Evolutionary conservation across 2,797 vertebrate genomes (phyloP), one percentile per base, ranked within the genome.

Genomic region (Neosilurus mollespiculum): DNA sequence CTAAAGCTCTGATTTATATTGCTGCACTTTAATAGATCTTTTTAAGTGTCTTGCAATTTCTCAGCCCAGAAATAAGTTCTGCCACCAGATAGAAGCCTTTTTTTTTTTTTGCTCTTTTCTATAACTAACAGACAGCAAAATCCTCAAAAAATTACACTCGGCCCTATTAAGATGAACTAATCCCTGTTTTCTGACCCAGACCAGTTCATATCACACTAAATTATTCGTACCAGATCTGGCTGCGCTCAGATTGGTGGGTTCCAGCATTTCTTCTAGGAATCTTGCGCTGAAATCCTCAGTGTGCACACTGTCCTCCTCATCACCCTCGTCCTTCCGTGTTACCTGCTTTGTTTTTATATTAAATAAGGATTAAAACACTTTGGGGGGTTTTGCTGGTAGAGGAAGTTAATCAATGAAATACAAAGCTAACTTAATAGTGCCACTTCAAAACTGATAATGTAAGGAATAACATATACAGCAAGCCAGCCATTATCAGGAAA

Each of bases 221-320:
- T 15, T 0, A 24, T 51, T 15, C 49, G 0, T 73, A 61, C 79
- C 53, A 20, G 58, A 80, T 59, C 77, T 82, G 61, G 80, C 82
- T 15, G 15, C 80, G 59, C 82, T 69, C 49, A 26, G 81, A 11
- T 86, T 66, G 0, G 85, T 67, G n/a, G 86, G 59, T 6, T 94
- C 93, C 0, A 94, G 90, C 92, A 94, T 93, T 75, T 91, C 91
- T n/a, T 95, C 93, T 53, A 67, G 83, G 88, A 96, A 96, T 58
- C 88, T 84, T 18, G 86, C 69, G 43, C 89, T 90, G 2, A 96
- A 95, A 88, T 97, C 96, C 84, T 96, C 95, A 0, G 95, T 96
- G 89, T 94, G 91, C 87, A 95, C 67, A 75, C 95, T 95, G 81
- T 95, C 95, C 43, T 91, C 88, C 0, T 43, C 84, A 80, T 0